Percentiles rank a stretch among this genome's conserved stretches.
phyloP scores from a whole-genome alignment of 2,888 invertebrate species.

The Melieria picta region DNA sequence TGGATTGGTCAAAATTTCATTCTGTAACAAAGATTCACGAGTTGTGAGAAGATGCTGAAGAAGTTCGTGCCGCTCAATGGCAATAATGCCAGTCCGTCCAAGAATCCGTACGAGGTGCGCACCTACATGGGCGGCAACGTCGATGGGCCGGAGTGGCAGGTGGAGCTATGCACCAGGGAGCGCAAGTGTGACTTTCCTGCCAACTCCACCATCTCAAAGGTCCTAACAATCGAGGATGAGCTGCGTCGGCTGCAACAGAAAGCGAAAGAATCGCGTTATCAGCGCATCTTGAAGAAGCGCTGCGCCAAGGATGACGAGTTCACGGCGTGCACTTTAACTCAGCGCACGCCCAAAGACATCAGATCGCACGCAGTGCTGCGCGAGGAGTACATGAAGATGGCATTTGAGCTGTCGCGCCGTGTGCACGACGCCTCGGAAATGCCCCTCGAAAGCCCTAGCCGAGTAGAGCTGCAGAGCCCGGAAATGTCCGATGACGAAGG shows the following conservation, averaged over 20 bases:
- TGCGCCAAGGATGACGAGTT: conserved; percentile 51
- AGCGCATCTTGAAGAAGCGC: conserved; percentile 44
- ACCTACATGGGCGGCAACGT: conserved; percentile 55
- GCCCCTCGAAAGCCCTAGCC: conserved; percentile 38
- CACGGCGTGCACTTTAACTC: conserved; percentile 52
- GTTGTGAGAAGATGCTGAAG: conserved; percentile 54
- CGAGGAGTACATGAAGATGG: conserved; percentile 48
- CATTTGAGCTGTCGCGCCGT: conserved; percentile 43
- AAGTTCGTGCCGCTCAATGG: conserved; percentile 58
- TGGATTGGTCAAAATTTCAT: conserved; percentile 12
- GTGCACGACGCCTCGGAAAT: conserved; percentile 49
- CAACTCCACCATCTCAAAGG: conserved; percentile 51
- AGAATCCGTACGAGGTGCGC: conserved; percentile 58
- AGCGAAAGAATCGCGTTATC: conserved; percentile 53
- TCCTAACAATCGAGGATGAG: conserved; percentile 59
- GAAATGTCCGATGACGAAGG: conserved; percentile 42
- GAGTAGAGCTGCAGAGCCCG: conserved; percentile 53
- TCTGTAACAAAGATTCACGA: not conserved
- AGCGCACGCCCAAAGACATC: conserved; percentile 50
- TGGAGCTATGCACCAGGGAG: conserved; percentile 48
- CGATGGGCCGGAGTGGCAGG: conserved; percentile 48
- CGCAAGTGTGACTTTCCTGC: conserved; percentile 48
- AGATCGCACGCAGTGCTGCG: conserved; percentile 50
- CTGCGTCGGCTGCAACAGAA: conserved; percentile 53
- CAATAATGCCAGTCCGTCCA: conserved; percentile 50